Base-by-base conservation (phyloP, 2,797 vertebrate species). In the Brachymystax lenok region DNA sequence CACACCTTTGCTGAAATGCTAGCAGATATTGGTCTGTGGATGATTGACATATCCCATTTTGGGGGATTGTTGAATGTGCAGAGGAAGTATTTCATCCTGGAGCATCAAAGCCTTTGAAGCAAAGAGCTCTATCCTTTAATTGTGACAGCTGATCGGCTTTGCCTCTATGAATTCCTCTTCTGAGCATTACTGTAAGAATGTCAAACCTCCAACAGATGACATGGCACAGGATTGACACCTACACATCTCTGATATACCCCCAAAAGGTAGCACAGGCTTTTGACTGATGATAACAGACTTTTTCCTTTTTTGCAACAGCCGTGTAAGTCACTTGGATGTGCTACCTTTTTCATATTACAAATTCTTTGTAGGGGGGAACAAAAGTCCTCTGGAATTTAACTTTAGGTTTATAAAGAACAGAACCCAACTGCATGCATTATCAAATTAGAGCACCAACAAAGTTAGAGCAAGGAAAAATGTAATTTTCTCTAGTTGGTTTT, bases 31-130 rank as follows among this genome's bases (percentile, higher is more conserved):
- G 19, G 40, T 46, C 40, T 46, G 40, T 21, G 21, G 19, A 51
- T 75, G 73, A 72, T 73, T 78, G 76, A 72, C 73, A 74, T 28
- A 67, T 77, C 40, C 69, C 35, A 77, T 81, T 77, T 75, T 75
- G 69, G 21, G 2, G 21, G n/a, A 21, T 19, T 17, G 21, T 50
- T 13, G 40, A 46, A 59, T 68, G 16, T 13, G 35, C 50, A 56
- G 40, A 46, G 66, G 30, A 24, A 24, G 50, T 46, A 46, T 46
- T 46, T 46, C 40, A 46, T 46, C 40, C 40, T 63, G 19, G 67
- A 30, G 59, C 16, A n/a, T 52, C 46, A 61, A 70, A 69, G 16
- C 27, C 40, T 28, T 54, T 16, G n/a, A 52, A 75, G 69, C 50
- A 27, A 10, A 71, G 56, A 24, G 61, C 24, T 71, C 14, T 59